Evolutionary conservation across 2,113 vertebrate species (phyloP).

Genomic region (Salminus brasiliensis): DNA sequence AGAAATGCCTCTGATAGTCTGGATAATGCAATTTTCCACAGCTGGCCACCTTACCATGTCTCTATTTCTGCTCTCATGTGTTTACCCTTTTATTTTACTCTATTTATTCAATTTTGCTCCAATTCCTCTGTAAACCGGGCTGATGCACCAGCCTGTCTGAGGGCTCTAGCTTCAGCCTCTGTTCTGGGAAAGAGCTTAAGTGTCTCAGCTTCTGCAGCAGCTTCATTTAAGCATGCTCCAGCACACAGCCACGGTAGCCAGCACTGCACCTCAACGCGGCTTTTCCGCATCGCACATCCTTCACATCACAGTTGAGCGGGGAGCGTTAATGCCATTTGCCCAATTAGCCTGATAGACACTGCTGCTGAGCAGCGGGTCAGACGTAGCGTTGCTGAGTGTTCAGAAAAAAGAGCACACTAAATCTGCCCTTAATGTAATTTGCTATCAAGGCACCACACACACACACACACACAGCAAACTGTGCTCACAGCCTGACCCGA

Average conservation of each 20-base stretch:
- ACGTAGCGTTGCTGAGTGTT: slow-evolving; percentile 20
- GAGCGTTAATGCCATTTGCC: slow-evolving; percentile 16
- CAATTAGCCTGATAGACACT: slow-evolving; percentile 34
- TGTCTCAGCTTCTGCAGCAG: too few species aligned
- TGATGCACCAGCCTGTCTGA: neutral
- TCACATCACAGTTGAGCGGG: neutral
- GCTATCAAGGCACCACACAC: neutral
- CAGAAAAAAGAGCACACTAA: slow-evolving; percentile 35
- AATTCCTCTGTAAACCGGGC: too few species aligned
- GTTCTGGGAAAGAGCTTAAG: too few species aligned
- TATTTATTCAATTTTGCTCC: too few species aligned
- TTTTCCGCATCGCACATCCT: slow-evolving; percentile 11
- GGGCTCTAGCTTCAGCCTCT: neutral
- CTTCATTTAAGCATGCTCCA: too few species aligned
- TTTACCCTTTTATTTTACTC: neutral
- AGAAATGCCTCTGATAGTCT: neutral
- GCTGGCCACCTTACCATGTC: neutral
- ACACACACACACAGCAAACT: neutral
- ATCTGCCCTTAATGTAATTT: slow-evolving; percentile 48
- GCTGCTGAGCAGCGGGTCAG: neutral
- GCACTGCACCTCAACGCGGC: neutral
- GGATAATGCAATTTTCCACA: neutral
- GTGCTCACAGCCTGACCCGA: slow-evolving; percentile 8
- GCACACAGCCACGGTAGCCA: neutral
- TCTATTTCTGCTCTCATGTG: neutral